A percentile compares a stretch with the other conserved stretches of the same genome.
Conservation (phyloP, 1,140 invertebrate genomes). For the Cyclargus thomasi region DNA sequence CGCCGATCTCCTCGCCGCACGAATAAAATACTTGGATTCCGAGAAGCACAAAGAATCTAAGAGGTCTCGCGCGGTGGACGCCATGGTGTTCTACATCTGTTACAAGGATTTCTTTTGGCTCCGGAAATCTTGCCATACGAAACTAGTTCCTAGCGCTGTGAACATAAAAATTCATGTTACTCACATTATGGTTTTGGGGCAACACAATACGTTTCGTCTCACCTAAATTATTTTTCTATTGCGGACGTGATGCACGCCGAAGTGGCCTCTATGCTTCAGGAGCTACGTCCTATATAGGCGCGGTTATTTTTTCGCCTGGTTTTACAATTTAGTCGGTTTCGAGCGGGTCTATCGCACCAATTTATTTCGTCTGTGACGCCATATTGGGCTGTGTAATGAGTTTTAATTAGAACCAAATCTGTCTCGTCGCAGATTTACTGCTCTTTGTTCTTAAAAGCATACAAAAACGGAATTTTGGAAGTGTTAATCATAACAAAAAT, state of each 20-base stretch:
- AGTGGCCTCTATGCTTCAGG: not conserved
- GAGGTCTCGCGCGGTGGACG: constrained; percentile 37
- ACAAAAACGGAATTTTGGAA: not conserved
- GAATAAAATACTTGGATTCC: constrained; percentile 26
- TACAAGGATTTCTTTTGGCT: constrained; percentile 31
- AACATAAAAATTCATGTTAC: constrained; percentile 13
- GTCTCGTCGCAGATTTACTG: constrained; percentile 23
- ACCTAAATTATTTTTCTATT: constrained; percentile 14
- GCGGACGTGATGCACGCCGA: not conserved
- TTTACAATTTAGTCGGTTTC: not conserved
- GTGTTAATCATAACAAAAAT: not conserved
- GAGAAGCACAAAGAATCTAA: constrained; percentile 42
- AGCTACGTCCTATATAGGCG: not conserved
- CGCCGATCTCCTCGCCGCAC: constrained; percentile 25
- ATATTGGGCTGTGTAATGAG: constrained; percentile 35
- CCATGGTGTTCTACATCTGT: constrained; percentile 49
- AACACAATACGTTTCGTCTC: constrained; percentile 24
- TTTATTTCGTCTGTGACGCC: constrained; percentile 32
- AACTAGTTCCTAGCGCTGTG: constrained; percentile 12
- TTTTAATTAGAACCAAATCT: constrained; percentile 37
- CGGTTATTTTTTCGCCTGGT: not conserved
- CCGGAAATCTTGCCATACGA: constrained; percentile 16
- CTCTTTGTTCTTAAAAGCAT: constrained; percentile 19
- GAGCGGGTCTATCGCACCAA: constrained; percentile 18
- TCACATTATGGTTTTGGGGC: constrained; percentile 24